A percentile compares a stretch with the other conserved stretches of the same genome.
phyloP scores from a whole-genome alignment of 2,888 invertebrate species.

The Adelphocoris suturalis region DNA sequence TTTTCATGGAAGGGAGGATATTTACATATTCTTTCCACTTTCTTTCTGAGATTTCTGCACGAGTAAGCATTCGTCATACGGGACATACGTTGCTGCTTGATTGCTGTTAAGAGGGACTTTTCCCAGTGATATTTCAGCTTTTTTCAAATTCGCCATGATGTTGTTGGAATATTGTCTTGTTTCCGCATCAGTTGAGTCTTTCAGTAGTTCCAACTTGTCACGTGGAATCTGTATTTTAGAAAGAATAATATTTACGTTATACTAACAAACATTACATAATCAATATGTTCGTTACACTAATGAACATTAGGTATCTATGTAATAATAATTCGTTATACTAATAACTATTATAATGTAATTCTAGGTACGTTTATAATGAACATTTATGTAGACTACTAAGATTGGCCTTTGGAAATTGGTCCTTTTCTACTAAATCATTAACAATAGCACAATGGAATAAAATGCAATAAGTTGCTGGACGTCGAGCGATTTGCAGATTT shows the following conservation, averaged over 20 bases:
- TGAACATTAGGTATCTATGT: no score
- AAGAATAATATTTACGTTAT: not conserved
- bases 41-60: slow-evolving; percentile 56
- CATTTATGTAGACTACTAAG: no score
- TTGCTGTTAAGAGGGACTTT: slow-evolving; percentile 39
- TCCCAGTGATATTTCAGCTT: slow-evolving; percentile 67
- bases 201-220: slow-evolving; percentile 58
- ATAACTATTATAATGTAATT: no score
- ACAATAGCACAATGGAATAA: no score
- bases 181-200: slow-evolving; percentile 73
- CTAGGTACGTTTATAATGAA: no score
- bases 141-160: slow-evolving; percentile 73
- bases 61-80: slow-evolving; percentile 59
- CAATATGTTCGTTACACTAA: not conserved
- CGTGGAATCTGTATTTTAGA: slow-evolving; percentile 34
- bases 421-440: no score
- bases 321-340: no score
- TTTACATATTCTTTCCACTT: slow-evolving; percentile 19
- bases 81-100: slow-evolving; percentile 44
- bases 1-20: no score
- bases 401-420: no score
- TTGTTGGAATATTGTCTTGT: slow-evolving; percentile 72
- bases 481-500: no score
- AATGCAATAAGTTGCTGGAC: no score
- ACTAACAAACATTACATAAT: not conserved